phyloP scores from a whole-genome alignment of 2,888 invertebrate species.

The Zonitis immaculata region DNA sequence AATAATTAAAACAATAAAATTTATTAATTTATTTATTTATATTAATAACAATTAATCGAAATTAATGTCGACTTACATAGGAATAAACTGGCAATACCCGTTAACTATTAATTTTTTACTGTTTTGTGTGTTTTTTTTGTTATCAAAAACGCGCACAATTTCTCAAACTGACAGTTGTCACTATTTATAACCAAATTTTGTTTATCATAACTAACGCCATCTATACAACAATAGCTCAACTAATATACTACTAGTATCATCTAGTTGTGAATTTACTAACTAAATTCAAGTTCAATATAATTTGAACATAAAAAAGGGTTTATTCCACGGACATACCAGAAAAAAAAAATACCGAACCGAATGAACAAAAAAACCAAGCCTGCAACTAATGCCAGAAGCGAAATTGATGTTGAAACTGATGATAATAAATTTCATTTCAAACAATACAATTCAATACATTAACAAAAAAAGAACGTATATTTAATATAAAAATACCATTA shows the following conservation, averaged over 20 bases:
- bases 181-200: constrained; percentile 20
- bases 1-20: constrained; percentile 6
- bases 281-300: not conserved
- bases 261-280: not conserved
- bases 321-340: too few species aligned
- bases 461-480: not conserved
- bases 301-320: not conserved
- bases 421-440: not conserved
- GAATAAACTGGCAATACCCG: constrained; percentile 3
- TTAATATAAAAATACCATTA: too few species aligned
- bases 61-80: constrained; percentile 20
- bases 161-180: constrained; percentile 30
- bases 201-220: constrained; percentile 26
- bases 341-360: not conserved
- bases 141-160: constrained; percentile 32
- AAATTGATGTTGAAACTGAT: not conserved
- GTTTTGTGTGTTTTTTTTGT: too few species aligned
- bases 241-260: not conserved
- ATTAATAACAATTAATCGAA: constrained; percentile 16
- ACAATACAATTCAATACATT: too few species aligned
- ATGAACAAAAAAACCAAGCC: not conserved
- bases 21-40: constrained; percentile 1
- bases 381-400: not conserved
- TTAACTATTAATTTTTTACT: constrained; percentile 14
- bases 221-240: constrained; percentile 11